Evolutionary conservation across 2,113 vertebrate species (phyloP), one percentile per base, ranked within the genome.

Genomic region (Cyanoderma ruficeps): DNA sequence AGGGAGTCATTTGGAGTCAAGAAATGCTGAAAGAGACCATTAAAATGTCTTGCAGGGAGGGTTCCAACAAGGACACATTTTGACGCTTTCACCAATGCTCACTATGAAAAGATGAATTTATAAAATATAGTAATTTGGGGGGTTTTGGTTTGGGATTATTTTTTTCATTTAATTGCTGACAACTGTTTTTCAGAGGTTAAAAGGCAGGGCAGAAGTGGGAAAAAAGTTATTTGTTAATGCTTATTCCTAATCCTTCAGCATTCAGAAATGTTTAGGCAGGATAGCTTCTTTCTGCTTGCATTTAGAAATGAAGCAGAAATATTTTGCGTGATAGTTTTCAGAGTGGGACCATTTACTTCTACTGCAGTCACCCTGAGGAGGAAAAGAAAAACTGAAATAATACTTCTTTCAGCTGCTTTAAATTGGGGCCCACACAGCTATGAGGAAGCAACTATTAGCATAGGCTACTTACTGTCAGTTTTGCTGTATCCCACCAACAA

Each of bases 1-100:
- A 98, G 97, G 83, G 97, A 98, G 98, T 98, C 98, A 98, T 97
- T 97, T 97, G 95, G 98, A 98, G 98, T 98, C 98, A 98, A 97
- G 97, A 97, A 98, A 97, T 96, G 87, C 98, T 96, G 97, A 98
- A 97, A 97, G 95, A 98, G 95, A 97, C 98, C 97, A 98, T 98
- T 98, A 98, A 98, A 98, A 98, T 97, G 91, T 97, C 97, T 98
- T 96, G 80, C 95, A 95, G 96, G 91, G 89, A 97, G 97, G 87
- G 93, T 96, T 97, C 94, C 94, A 90, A 87, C 95, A 97, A 97
- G 97, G 97, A 95, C 94, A 89, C 33, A 52, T 95, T 97, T 95
- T 96, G 75, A 93, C 19, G 10, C 89, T 95, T 97, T 97, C 91
- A 77, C 87, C 93, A 96, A 96, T 83, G 70, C 86, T 97, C 80